A percentile compares a stretch with the other conserved stretches of the same genome.
These are phyloP conservation scores for Synergus laeviventris DNA, from an alignment of 2,888 invertebrate species.

Conservation along the genomic window DNA sequence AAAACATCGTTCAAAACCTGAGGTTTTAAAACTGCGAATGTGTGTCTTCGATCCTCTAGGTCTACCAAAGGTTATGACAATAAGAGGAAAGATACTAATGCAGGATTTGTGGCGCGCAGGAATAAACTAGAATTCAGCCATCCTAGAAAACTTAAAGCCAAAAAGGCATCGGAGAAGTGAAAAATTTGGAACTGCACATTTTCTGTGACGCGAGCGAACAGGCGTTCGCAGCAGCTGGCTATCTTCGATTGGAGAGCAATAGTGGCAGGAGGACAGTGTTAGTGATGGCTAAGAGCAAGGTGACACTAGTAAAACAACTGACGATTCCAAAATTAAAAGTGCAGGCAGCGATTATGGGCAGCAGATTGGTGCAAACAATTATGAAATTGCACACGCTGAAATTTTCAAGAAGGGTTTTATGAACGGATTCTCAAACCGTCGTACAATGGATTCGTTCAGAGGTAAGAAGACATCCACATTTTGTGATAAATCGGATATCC, in stretches of 20 bases:
- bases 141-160: too few relatives aligned
- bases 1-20: too few relatives aligned
- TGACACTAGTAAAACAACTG: neutral
- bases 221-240: neutral
- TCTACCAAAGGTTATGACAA: too few relatives aligned
- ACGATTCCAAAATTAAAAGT: neutral
- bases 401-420: neutral
- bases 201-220: constrained; percentile 4
- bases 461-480: neutral
- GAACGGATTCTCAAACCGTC: constrained; percentile 39
- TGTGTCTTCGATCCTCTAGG: neutral
- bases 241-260: neutral
- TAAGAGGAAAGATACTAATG: too few relatives aligned
- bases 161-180: too few relatives aligned
- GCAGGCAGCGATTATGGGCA: neutral
- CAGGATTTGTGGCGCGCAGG: too few relatives aligned
- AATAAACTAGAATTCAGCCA: too few relatives aligned
- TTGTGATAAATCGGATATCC: neutral
- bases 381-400: neutral
- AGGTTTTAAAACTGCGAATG: too few relatives aligned
- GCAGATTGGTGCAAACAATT: neutral
- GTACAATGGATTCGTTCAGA: neutral
- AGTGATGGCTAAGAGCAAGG: neutral
- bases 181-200: neutral
- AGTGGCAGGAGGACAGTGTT: neutral